Evolutionary conservation across 2,113 vertebrate genomes (phyloP), one percentile per base, ranked within the genome.

Genomic region (Centrocercus urophasianus): DNA sequence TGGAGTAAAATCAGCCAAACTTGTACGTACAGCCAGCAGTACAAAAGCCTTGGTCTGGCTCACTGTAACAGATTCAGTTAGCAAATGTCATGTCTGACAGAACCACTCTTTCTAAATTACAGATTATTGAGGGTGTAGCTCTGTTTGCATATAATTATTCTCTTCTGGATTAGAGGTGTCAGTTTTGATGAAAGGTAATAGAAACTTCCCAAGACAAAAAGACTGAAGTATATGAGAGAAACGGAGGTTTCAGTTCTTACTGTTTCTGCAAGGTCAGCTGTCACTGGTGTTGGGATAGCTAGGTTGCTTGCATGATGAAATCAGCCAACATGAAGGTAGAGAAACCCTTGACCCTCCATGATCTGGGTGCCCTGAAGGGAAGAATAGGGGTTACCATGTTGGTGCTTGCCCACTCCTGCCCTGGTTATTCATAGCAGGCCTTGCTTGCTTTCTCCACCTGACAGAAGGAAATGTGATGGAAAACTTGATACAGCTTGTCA

Each of bases 381-480:
- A 74, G 45, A 61, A 20, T 14, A 64, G 25, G 16, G 2, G 16
- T 86, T 73, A 20, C 27, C 8, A 13, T 0, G 40, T 12, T 17
- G 27, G 43, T 52, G 24, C 32, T 76, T 13, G 12, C 1, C 0
- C 19, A 10, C 7, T 38, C 32, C 36, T 45, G 36, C 47, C 45
- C 17, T 10, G 6, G 20, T 45, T 61, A 8, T 48, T 81, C 38
- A 50, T 50, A 50, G 48, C 22, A 72, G 27, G 4, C 18, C 9
- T 8, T 0, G 0, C 30, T 64, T 54, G 16, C 25, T 82, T 73
- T 75, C 50, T 70, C 56, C 43, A 15, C 11, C 52, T 18, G 25
- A 28, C 16, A 17, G 34, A 38, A 38, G 36, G 25, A 61, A 43
- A 27, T 1, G 1, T 0, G 2, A 36, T 57, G 27, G 27, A 85